These are phyloP conservation scores for Cetoscarus ocellatus DNA, from an alignment of 2,797 vertebrate species.

Conservation along the genomic window DNA sequence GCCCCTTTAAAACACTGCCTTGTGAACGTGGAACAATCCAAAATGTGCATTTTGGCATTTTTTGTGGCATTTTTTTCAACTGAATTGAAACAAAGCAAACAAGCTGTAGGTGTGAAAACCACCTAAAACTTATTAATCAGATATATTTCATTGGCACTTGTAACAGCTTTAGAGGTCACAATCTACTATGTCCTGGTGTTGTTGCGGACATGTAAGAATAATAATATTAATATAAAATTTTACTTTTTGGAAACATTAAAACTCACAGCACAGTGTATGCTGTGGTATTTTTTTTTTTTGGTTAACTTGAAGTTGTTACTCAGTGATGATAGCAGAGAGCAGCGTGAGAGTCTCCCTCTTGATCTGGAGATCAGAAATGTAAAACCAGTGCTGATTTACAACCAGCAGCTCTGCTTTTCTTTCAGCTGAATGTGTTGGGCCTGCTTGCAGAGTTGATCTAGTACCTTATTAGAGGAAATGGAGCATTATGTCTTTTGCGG, in stretches of 20 bases:
- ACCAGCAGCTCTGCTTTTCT: slow-evolving; percentile 18
- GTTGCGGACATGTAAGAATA: too few species aligned
- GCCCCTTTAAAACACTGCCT: too few species aligned
- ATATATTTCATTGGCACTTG: too few species aligned
- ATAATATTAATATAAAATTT: too few species aligned
- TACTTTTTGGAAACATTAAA: background rate
- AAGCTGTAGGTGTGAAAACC: too few species aligned
- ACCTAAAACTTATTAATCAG: too few species aligned
- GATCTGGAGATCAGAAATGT: slow-evolving; percentile 21
- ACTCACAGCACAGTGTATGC: background rate
- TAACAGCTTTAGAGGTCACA: too few species aligned
- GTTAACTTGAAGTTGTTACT: background rate
- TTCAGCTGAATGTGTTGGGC: slow-evolving; percentile 24
- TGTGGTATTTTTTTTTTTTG: background rate
- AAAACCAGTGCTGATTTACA: slow-evolving; percentile 36
- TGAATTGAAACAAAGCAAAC: too few species aligned
- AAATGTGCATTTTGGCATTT: too few species aligned
- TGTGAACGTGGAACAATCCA: too few species aligned
- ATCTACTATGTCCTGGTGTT: too few species aligned
- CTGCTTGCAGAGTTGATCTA: slow-evolving; percentile 67
- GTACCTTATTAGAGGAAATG: slow-evolving; percentile 78
- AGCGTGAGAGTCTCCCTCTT: background rate
- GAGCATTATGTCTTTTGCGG: slow-evolving; percentile 80
- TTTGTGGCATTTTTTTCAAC: too few species aligned
- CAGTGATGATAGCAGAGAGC: background rate